Evolutionary conservation across 2,888 invertebrate genomes (phyloP).

Genomic region (Neuroscelio doddi): DNA sequence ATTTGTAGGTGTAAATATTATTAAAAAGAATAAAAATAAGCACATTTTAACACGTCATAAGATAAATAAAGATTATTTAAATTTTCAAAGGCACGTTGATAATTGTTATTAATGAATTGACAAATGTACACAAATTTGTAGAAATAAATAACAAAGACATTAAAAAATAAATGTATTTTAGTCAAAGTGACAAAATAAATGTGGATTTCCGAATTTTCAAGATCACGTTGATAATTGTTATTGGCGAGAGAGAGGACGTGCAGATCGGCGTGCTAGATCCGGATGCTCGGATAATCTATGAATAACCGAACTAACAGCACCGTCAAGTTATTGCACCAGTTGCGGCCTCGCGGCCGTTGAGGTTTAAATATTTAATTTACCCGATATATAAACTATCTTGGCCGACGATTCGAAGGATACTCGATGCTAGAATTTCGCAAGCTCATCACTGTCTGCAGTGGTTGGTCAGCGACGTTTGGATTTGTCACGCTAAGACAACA

Average conservation of each 20-base stretch:
- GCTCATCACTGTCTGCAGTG: neutral
- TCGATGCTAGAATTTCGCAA: constrained; percentile 2
- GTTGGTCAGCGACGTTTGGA: no score
- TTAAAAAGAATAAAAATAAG: neutral
- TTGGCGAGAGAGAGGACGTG: no score
- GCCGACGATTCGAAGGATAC: neutral
- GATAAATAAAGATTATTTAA: neutral
- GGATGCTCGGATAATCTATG: constrained; percentile 34
- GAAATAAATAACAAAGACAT: no score
- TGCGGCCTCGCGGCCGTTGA: constrained; percentile 9
- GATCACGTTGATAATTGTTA: neutral
- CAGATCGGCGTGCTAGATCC: constrained; percentile 13
- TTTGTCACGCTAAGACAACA: no score
- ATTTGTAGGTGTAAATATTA: no score
- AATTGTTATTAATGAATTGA: neutral
- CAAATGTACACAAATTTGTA: no score
- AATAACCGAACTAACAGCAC: constrained; percentile 24
- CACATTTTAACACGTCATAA: no score
- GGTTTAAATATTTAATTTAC: constrained; percentile 11
- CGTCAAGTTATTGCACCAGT: constrained; percentile 3
- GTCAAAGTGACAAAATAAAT: neutral
- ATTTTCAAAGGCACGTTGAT: neutral
- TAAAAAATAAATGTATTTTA: no score
- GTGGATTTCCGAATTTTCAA: constrained; percentile 3
- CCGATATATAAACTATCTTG: neutral